Conservation (phyloP, 2,888 invertebrate genomes). For the Molorchus minor region DNA sequence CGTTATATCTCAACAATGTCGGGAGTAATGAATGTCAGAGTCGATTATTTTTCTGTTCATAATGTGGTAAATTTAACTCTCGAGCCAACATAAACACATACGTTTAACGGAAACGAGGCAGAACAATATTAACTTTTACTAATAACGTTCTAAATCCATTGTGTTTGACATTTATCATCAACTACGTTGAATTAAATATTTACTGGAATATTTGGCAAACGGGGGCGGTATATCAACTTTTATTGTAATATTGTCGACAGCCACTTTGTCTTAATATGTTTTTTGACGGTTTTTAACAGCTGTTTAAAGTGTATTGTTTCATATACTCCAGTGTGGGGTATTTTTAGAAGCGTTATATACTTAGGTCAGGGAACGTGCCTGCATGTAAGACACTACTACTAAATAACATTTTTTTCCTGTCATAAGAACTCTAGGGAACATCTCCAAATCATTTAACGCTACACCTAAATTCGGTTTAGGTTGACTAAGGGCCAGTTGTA, state of each 20-base stretch:
- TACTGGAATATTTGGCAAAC: constrained; percentile 39
- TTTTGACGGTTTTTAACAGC: constrained; percentile 16
- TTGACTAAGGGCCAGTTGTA: too few species aligned
- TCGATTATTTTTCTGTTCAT: constrained; percentile 30
- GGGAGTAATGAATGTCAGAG: constrained; percentile 15
- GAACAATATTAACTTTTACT: constrained; percentile 36
- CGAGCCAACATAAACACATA: constrained; percentile 44
- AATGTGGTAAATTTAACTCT: constrained; percentile 39
- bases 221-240: constrained; percentile 33
- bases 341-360: background rate
- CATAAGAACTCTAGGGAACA: too few species aligned
- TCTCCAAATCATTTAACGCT: too few species aligned
- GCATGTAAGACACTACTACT: too few species aligned
- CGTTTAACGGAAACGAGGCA: constrained; percentile 40
- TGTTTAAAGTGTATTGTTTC: constrained; percentile 11
- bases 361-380: too few species aligned
- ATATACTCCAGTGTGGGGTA: background rate
- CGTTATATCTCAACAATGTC: constrained; percentile 14
- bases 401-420: too few species aligned
- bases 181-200: constrained; percentile 35
- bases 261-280: constrained; percentile 14
- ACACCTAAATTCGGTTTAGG: too few species aligned
- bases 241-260: constrained; percentile 18
- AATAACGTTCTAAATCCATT: constrained; percentile 40
- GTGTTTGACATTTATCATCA: constrained; percentile 21